phyloP scores from a whole-genome alignment of 1,140 invertebrate species.

The Trinorchestia longiramus region DNA sequence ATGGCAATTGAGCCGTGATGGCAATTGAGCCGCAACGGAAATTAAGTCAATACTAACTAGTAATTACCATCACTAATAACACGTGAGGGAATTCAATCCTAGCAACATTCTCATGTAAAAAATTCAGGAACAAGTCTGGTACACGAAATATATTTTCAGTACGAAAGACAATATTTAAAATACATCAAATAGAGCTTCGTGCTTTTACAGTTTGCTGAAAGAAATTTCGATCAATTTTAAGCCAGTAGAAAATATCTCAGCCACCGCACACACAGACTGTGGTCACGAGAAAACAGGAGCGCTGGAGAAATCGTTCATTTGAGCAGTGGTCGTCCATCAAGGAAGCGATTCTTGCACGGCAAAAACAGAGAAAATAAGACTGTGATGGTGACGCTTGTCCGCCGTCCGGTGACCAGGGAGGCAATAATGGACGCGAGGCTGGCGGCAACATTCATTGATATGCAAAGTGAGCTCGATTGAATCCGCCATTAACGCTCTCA shows the following conservation, averaged over 20 bases:
- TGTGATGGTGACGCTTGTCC: neutral
- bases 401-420: neutral
- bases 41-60: no score
- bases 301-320: neutral
- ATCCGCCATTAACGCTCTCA: neutral
- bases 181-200: no score
- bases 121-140: no score
- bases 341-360: neutral
- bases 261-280: neutral
- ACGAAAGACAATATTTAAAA: no score
- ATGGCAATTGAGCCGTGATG: no score
- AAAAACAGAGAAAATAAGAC: neutral
- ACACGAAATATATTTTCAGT: no score
- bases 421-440: neutral
- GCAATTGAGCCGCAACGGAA: no score
- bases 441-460: conserved; percentile 13
- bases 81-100: no score
- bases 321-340: neutral
- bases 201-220: no score
- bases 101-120: no score
- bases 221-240: no score
- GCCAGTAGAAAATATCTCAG: neutral
- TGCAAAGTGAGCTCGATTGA: conserved; percentile 13
- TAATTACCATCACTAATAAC: no score
- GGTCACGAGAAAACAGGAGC: neutral